phyloP scores from a whole-genome alignment of 2,797 vertebrate species.

The Hypotaenidia okinawae region DNA sequence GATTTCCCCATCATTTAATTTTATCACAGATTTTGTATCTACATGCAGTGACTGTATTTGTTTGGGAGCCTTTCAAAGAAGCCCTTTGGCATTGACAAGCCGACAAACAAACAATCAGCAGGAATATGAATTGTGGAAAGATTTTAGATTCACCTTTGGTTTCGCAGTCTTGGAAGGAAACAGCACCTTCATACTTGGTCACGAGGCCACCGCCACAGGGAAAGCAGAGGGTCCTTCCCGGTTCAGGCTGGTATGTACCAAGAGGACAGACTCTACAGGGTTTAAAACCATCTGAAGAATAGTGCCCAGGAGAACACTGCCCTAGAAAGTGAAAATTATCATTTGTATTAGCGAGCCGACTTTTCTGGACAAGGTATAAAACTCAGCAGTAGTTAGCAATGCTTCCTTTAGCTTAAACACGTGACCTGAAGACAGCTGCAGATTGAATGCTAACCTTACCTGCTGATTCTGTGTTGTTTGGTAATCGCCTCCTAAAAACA shows the following conservation, averaged over 20 bases:
- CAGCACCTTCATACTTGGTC: constrained; percentile 86
- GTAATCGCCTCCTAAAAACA: not conserved
- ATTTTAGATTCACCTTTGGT: constrained; percentile 86
- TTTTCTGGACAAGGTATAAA: not conserved
- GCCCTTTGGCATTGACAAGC: not conserved
- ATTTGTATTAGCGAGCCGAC: not conserved
- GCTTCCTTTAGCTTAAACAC: not conserved
- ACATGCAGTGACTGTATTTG: not conserved
- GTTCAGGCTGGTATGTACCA: constrained; percentile 90
- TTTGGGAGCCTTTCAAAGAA: not conserved
- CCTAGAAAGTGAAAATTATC: constrained; percentile 78
- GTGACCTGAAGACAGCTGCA: not conserved
- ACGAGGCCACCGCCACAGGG: constrained; percentile 91
- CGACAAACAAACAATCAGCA: not conserved
- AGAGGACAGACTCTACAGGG: constrained; percentile 87
- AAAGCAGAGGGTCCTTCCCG: constrained; percentile 92
- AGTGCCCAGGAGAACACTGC: constrained; percentile 91
- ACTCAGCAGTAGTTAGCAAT: not conserved
- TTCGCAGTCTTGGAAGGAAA: constrained; percentile 95
- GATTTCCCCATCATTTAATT: not conserved
- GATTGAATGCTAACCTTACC: not conserved
- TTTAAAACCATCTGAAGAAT: constrained; percentile 89
- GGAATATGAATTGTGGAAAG: not conserved
- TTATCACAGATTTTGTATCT: not conserved
- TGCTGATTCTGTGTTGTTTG: not conserved